Conservation (phyloP, 2,113 vertebrate genomes). For the Hydropotes inermis region DNA sequence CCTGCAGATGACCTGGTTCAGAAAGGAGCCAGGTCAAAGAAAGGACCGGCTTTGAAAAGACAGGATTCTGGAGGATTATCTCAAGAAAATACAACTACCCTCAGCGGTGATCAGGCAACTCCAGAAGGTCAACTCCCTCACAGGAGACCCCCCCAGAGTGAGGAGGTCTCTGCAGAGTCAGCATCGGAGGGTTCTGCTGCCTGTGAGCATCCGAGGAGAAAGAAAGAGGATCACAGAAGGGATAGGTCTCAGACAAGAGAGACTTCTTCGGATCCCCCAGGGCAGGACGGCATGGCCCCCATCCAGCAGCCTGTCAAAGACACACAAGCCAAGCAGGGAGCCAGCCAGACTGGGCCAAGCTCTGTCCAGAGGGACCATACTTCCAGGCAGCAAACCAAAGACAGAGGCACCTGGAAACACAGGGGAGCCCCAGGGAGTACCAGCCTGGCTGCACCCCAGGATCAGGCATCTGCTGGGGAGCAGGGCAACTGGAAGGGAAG, state of each 20-base stretch:
- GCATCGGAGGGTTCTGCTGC: accelerated
- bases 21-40: not conserved
- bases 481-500: not conserved
- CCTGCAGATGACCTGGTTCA: not conserved
- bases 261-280: accelerated
- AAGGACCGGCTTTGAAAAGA: not conserved
- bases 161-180: not conserved
- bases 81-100: not conserved
- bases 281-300: accelerated
- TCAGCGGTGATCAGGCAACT: not conserved
- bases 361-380: not conserved
- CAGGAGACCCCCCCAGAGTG: not conserved
- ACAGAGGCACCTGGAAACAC: not conserved
- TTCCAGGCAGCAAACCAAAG: constrained; percentile 8
- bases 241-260: not conserved
- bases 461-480: not conserved
- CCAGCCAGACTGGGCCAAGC: not conserved
- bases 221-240: not conserved
- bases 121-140: not conserved
- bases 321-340: not conserved
- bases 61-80: not conserved
- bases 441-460: not conserved
- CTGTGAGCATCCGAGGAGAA: not conserved
- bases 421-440: not conserved
- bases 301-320: not conserved